These are phyloP conservation scores for Ochotona princeps DNA, from an alignment of 2,113 vertebrate genomes.

Conservation along the genomic window DNA sequence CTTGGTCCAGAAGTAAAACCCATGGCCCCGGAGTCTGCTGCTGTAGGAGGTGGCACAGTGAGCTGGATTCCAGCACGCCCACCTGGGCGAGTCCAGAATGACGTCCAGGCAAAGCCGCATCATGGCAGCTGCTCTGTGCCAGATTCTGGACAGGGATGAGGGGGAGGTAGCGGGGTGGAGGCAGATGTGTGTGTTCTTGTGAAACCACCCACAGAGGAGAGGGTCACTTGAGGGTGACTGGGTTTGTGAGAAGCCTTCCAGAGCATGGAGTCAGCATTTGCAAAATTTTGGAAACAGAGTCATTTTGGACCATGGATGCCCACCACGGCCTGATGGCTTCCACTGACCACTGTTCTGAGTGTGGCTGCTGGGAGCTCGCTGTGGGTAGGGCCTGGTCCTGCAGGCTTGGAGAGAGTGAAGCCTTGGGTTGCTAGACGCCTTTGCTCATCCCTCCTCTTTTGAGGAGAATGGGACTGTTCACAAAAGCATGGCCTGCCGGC, in stretches of 20 bases:
- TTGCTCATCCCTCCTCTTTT: not conserved
- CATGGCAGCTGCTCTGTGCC: accelerated
- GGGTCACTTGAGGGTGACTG: not conserved
- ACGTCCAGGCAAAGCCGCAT: not conserved
- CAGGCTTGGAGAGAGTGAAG: not conserved
- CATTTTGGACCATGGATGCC: not conserved
- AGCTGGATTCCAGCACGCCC: not conserved
- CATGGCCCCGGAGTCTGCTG: not conserved
- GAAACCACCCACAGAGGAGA: not conserved
- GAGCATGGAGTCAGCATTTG: not conserved
- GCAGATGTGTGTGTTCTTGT: not conserved
- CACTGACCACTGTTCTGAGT: not conserved
- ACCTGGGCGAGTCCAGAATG: too few species aligned
- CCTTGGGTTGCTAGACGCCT: not conserved
- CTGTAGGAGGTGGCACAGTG: not conserved
- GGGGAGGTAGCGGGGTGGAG: too few species aligned
- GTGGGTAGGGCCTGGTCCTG: not conserved
- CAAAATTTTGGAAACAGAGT: not conserved
- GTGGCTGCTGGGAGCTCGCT: not conserved
- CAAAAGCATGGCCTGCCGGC: not conserved
- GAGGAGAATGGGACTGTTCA: conserved; percentile 11
- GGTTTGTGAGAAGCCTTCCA: not conserved
- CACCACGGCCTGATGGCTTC: too few species aligned
- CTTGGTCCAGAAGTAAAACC: not conserved
- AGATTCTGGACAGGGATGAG: too few species aligned